phyloP scores from a whole-genome alignment of 2,888 invertebrate species.

The Platerodrilus igneus region DNA sequence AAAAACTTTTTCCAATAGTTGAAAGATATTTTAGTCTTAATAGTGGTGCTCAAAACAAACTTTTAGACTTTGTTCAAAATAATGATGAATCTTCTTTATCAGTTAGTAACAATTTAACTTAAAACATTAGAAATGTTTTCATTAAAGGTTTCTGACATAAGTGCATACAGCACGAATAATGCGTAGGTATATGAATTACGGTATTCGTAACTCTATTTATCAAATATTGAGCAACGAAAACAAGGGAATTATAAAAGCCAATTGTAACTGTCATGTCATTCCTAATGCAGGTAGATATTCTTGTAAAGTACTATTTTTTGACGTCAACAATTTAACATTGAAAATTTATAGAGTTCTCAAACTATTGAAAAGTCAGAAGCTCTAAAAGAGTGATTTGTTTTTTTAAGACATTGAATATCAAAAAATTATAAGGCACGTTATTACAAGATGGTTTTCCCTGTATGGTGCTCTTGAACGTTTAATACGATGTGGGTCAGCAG shows the following conservation, averaged over 20 bases:
- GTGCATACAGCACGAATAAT: constrained; percentile 10
- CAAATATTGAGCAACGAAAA: not conserved
- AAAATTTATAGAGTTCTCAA: constrained; percentile 5
- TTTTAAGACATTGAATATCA: constrained; percentile 6
- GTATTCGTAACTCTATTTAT: constrained; percentile 5
- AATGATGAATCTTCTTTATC: no score
- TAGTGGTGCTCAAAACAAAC: no score
- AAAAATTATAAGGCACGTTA: constrained; percentile 1
- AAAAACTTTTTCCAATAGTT: no score
- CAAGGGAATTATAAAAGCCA: constrained; percentile 7
- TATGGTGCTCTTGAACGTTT: not conserved
- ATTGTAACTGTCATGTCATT: constrained; percentile 12
- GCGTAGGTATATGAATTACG: constrained; percentile 8
- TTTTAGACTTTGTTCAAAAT: no score
- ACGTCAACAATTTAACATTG: constrained; percentile 1
- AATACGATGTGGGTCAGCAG: not conserved
- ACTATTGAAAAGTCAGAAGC: not conserved
- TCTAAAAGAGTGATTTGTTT: not conserved
- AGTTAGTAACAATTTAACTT: no score
- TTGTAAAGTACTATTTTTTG: constrained; percentile 4
- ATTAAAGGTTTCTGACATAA: no score
- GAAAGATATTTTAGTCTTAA: no score
- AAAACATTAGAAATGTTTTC: no score
- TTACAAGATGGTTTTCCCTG: not conserved
- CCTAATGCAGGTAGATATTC: constrained; percentile 11